These are phyloP conservation scores for Crocidura indochinensis DNA, from an alignment of 2,797 vertebrate genomes.

Conservation along the genomic window DNA sequence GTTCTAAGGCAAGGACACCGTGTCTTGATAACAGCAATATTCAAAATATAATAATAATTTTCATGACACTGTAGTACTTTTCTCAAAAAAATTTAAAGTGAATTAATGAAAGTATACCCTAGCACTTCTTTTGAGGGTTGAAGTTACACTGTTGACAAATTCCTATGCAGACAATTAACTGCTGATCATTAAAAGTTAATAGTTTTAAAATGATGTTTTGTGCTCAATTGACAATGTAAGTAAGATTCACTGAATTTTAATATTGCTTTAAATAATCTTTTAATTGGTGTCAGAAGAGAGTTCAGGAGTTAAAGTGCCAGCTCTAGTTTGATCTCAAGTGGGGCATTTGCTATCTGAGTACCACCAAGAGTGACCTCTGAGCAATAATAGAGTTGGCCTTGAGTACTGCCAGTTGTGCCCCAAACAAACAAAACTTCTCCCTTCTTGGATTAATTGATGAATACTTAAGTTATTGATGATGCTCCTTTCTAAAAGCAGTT, in stretches of 20 bases:
- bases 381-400: too few species aligned
- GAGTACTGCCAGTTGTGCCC: too few species aligned
- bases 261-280: conserved; percentile 26
- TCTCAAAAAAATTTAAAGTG: conserved; percentile 3
- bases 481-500: conserved; percentile 48
- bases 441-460: conserved; percentile 16
- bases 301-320: too few species aligned
- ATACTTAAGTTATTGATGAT: conserved; percentile 38
- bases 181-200: conserved; percentile 70
- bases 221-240: background rate
- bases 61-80: background rate
- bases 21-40: background rate
- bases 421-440: background rate
- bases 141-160: conserved; percentile 69
- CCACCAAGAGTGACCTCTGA: too few species aligned
- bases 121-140: conserved; percentile 23
- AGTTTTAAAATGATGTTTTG: conserved; percentile 61
- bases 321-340: too few species aligned
- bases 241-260: conserved; percentile 46
- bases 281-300: too few species aligned
- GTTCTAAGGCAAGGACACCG: background rate
- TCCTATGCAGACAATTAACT: conserved; percentile 49
- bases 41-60: conserved; percentile 5
- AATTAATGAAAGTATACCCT: conserved; percentile 67
- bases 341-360: too few species aligned